phyloP scores from a whole-genome alignment of 2,888 invertebrate species.

The Magallana nippona region DNA sequence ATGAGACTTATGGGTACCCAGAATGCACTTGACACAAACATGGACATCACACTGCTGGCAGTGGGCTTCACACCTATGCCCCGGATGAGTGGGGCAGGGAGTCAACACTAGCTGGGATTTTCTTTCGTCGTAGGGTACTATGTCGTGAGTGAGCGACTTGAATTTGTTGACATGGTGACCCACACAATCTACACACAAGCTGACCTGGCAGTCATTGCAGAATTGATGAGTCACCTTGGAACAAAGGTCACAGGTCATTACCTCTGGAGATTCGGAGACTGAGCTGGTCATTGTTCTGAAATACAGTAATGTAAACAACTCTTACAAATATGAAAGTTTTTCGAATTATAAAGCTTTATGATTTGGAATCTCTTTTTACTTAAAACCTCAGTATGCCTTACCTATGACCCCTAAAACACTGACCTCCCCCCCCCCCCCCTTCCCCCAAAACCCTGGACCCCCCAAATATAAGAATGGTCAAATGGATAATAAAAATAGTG shows the following conservation, averaged over 20 bases:
- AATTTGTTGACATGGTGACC: background rate
- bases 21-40: background rate
- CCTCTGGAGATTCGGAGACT: background rate
- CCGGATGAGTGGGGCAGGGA: background rate
- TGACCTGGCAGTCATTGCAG: background rate
- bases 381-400: no score
- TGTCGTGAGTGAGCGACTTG: background rate
- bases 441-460: no score
- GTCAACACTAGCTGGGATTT: background rate
- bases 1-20: background rate
- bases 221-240: background rate
- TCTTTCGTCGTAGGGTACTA: background rate
- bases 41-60: background rate
- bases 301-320: no score
- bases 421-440: no score
- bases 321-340: no score
- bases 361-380: no score
- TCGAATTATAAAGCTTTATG: no score
- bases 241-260: slow-evolving; percentile 12
- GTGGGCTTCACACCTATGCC: slow-evolving; percentile 1
- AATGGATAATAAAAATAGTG: no score
- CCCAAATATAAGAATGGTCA: no score
- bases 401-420: no score
- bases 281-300: background rate
- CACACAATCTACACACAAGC: background rate